Evolutionary conservation across 2,113 vertebrate genomes (phyloP).

Genomic region (Himantopus leucocephalus): DNA sequence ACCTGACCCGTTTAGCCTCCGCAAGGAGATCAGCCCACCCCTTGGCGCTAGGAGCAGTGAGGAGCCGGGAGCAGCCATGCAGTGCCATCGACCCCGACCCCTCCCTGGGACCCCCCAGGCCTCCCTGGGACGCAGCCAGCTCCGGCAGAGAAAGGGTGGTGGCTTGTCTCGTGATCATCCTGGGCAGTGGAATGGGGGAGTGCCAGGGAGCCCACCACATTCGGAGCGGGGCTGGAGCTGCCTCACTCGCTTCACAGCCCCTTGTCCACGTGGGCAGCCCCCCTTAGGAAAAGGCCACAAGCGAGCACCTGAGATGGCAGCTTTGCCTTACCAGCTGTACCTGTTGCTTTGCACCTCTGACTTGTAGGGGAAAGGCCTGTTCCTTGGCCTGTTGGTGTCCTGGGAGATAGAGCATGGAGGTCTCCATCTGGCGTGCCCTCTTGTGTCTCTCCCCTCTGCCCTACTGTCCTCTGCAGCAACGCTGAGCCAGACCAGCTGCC

Average conservation of each 20-base stretch:
- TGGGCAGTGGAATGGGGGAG: background rate
- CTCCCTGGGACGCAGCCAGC: background rate
- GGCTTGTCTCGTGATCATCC: fast-evolving
- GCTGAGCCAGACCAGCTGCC: background rate
- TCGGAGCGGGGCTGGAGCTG: background rate
- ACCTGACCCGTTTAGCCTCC: fast-evolving
- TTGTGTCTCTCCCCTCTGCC: background rate
- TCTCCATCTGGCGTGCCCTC: background rate
- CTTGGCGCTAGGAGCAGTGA: fast-evolving
- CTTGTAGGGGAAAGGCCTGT: background rate
- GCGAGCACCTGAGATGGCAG: background rate
- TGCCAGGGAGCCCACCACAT: fast-evolving
- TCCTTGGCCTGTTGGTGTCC: background rate
- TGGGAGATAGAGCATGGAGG: fast-evolving
- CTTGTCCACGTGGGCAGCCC: fast-evolving
- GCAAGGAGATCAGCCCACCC: background rate
- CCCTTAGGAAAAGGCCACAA: background rate
- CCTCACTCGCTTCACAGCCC: background rate
- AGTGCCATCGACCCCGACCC: fast-evolving
- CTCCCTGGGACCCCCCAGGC: background rate
- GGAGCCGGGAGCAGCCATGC: background rate
- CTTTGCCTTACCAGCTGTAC: background rate
- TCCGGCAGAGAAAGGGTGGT: fast-evolving
- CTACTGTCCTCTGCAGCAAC: background rate
- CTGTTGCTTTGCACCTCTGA: background rate